Conservation (phyloP, 2,113 vertebrate species). For the Notarius quadriscutis region DNA sequence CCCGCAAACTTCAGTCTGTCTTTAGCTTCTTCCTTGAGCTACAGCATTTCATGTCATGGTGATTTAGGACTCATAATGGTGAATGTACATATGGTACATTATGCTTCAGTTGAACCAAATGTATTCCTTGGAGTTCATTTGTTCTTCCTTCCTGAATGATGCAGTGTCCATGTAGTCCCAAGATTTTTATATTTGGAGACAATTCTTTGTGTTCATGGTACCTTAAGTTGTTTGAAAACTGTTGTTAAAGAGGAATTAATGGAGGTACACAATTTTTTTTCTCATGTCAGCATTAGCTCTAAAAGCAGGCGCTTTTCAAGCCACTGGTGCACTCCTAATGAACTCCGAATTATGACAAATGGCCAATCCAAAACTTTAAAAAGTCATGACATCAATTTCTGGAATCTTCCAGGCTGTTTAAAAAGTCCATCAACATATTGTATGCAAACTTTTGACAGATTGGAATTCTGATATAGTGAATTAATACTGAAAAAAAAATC, state of each 20-base stretch:
- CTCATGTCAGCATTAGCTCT: neutral
- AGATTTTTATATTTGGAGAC: neutral
- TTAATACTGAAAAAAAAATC: neutral
- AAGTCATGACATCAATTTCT: neutral
- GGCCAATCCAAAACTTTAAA: neutral
- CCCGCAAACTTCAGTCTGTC: no score
- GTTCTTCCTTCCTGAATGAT: neutral
- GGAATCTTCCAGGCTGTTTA: neutral
- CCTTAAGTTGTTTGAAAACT: neutral
- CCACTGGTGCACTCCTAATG: neutral
- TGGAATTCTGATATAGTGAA: neutral
- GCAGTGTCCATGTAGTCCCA: neutral
- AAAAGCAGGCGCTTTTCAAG: neutral
- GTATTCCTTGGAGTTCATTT: neutral
- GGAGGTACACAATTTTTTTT: neutral
- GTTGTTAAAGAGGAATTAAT: neutral
- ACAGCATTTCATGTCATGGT: no score
- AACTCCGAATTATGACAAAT: neutral
- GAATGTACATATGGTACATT: no score
- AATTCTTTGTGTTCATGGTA: no score
- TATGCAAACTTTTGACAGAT: neutral
- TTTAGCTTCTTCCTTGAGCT: no score
- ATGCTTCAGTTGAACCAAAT: neutral
- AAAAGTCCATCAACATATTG: neutral
- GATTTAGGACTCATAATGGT: no score